Evolutionary conservation across 1,140 invertebrate genomes (phyloP), one percentile per base, ranked within the genome.

Genomic region (Watersipora subatra): DNA sequence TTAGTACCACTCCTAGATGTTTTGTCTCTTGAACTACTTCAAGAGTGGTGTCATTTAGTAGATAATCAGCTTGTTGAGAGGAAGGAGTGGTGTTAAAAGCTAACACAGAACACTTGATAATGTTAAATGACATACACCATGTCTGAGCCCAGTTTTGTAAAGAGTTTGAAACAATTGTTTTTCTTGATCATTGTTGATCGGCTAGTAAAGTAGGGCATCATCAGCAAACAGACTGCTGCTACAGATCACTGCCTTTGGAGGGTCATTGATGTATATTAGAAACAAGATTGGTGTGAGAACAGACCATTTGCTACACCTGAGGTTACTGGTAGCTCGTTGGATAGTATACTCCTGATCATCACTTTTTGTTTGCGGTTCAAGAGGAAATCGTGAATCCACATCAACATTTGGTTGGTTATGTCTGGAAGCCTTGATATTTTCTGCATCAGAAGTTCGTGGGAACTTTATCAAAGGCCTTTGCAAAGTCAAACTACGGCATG

Each of bases 201-300:
- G 3, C 2, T 28, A 17, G 0, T 46, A 25, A 1, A 62, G 0
- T 0, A 62, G 59, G 29, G n/a, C 3, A 29, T 55, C 28, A 28
- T 63, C 20, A 19, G 65, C 46, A 66, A 57, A 63, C 29, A 65
- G 28, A 12, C 27, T 30, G 20, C 1, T 29, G 7, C 20, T 28
- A 24, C 55, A 62, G n/a, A 12, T 19, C 20, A 65, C 56, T 22
- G 0, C 0, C 7, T 15, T 2, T 2, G 59, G 61, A 26, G 68
- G 59, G 29, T 69, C 70, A 63, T 68, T 69, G 15, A 68, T 69
- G 30, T 46, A 46, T n/a, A n/a, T n/a, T n/a, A 46, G n/a, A 46
- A 46, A 46, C 7, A 46, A n/a, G n/a, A n/a, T 46, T 12, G 34
- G 34, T n/a, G 7, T n/a, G 7, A 46, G 34, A 46, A 46, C 34